These are phyloP conservation scores for Eclectus roratus DNA, from an alignment of 2,113 vertebrate species.

Conservation along the genomic window DNA sequence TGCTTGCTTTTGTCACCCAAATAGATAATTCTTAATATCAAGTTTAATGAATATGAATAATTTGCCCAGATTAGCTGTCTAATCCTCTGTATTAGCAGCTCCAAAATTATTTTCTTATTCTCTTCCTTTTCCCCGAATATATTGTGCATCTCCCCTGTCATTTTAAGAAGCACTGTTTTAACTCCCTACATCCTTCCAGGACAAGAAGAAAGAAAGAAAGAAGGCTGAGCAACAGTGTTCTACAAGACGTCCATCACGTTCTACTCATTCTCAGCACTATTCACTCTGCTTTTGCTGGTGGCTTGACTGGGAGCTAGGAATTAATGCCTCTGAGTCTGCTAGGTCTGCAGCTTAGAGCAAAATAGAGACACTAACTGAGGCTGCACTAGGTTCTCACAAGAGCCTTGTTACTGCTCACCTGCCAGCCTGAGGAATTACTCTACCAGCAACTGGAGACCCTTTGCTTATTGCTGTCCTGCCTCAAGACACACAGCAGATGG, in stretches of 20 bases:
- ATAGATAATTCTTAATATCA: not conserved
- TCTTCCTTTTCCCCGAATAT: not conserved
- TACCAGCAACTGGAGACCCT: not conserved
- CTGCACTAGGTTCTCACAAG: not conserved
- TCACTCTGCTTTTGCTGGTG: not conserved
- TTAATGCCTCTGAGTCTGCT: not conserved
- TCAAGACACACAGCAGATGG: not conserved
- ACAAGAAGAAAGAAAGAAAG: not conserved
- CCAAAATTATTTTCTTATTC: not conserved
- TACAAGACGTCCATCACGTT: not conserved
- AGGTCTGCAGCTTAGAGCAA: not conserved
- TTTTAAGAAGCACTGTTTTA: not conserved
- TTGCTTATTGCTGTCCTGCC: not conserved
- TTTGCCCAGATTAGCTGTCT: not conserved
- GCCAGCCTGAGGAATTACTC: not conserved
- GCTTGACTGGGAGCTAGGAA: not conserved
- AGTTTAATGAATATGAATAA: not conserved
- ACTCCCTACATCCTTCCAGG: not conserved
- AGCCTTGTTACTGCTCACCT: not conserved
- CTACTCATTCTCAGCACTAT: not conserved
- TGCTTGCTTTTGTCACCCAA: not conserved
- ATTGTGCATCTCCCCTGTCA: not conserved
- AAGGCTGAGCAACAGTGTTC: not conserved
- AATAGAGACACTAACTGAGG: not conserved
- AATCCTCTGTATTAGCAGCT: not conserved